Evolutionary conservation across 2,113 vertebrate species (phyloP).

Genomic region (Peromyscus maniculatus): DNA sequence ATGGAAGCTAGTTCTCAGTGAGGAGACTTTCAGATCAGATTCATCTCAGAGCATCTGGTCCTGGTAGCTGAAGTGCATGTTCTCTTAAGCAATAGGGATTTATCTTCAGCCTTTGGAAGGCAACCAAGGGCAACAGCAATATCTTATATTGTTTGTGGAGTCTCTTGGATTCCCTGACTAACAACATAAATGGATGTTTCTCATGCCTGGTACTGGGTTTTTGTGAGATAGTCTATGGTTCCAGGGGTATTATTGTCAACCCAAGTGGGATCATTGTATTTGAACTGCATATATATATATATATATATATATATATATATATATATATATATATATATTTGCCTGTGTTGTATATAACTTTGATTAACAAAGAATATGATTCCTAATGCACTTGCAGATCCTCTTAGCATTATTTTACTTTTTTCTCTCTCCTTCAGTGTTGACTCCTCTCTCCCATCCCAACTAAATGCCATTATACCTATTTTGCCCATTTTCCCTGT

Average conservation of each 20-base stretch:
- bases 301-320: too few relatives aligned
- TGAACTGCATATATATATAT: not conserved
- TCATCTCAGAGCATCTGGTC: not conserved
- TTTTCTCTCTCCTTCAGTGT: not conserved
- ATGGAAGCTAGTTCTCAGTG: not conserved
- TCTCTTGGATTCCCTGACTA: too few relatives aligned
- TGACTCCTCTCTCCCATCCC: too few relatives aligned
- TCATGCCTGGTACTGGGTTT: not conserved
- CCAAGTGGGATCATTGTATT: not conserved
- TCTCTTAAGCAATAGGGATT: not conserved
- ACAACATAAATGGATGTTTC: too few relatives aligned
- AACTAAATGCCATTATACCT: not conserved
- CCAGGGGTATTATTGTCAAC: not conserved
- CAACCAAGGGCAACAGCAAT: not conserved
- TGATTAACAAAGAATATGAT: not conserved
- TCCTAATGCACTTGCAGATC: not conserved
- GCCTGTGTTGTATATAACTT: not conserved
- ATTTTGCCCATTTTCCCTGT: not conserved
- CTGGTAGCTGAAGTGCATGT: not conserved
- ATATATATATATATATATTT: not conserved
- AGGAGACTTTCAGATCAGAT: not conserved
- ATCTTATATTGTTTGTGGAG: not conserved
- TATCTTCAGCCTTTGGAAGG: not conserved
- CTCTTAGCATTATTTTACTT: not conserved
- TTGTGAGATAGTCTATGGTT: too few relatives aligned